Conservation (phyloP, 2,113 vertebrate genomes). For the Pteruthius melanotis region DNA sequence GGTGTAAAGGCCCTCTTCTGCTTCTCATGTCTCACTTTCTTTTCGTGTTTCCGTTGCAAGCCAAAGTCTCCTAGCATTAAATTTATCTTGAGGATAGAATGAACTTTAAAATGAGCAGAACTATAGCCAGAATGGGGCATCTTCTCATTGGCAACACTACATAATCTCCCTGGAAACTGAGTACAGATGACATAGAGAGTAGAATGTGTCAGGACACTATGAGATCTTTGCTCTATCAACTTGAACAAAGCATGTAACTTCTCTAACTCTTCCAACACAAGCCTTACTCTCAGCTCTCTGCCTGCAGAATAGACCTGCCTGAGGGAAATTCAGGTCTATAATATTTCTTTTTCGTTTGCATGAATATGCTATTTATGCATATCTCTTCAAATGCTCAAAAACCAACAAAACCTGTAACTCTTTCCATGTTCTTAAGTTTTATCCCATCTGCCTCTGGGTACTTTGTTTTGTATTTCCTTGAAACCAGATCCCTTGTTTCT, state of each 20-base stretch:
- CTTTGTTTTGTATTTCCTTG: neutral
- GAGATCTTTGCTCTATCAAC: neutral
- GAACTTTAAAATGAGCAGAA: neutral
- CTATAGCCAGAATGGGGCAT: neutral
- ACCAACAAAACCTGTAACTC: neutral
- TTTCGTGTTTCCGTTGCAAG: neutral
- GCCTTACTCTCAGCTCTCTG: neutral
- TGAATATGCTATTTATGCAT: neutral
- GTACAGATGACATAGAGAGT: rapidly evolving
- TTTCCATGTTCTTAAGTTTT: neutral
- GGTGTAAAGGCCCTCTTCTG: neutral
- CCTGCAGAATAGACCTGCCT: neutral
- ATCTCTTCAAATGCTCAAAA: neutral
- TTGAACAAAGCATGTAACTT: neutral
- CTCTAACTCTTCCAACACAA: neutral
- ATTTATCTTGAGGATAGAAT: neutral
- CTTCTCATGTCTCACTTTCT: neutral
- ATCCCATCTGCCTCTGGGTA: neutral
- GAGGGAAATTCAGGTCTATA: neutral
- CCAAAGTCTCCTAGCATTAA: neutral
- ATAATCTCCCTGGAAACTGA: neutral
- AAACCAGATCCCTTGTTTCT: neutral
- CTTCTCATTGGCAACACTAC: neutral
- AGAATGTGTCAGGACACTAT: neutral
- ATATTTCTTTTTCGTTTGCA: neutral